Base-by-base conservation (phyloP, 2,113 vertebrate species). In the Albula goreensis region DNA sequence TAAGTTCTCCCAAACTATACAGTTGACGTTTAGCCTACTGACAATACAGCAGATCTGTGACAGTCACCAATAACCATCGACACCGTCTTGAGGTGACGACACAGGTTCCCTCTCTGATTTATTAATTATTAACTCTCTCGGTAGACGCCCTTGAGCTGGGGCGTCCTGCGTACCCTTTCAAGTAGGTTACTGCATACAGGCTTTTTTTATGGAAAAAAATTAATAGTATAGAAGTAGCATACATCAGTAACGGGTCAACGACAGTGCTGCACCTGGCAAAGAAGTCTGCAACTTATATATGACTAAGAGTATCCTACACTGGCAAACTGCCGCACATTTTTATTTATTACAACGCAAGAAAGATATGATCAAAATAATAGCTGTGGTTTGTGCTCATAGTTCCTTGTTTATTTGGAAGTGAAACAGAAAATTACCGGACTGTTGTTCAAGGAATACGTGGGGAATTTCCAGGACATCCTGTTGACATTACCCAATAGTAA, bases 381-480 rank as follows among this genome's bases (percentile, higher is more conserved):
- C 78, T 19, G 19, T 19, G 41, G 19, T 13, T 3, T 49, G 31
- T 70, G 12, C 13, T 25, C 25, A 79, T 48, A 15, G 4, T 79
- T 79, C 49, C 19, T 53, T 81, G 53, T 15, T 81, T 41, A 81
- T 81, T 41, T 60, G 22, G 22, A 74, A 25, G 22, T 82, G 81
- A 82, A 60, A 82, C 31, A 15, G 51, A 82, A 57, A 82, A 60
- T 82, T 19, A 8, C 11, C 17, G 19, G n/a, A 57, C 22, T 31
- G n/a, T 6, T n/a, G 19, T 60, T 82, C 31, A 48, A 13, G 25
- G 81, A 48, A 82, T n/a, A 56, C 12, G 12, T 41, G 11, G 52
- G 81, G 53, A 7, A 82, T 57, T 82, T 82, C 81, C 53, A 60
- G 52, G 52, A 82, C 53, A 82, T 57, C 52, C 53, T 82, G 81